These are phyloP conservation scores for Solea solea DNA, from an alignment of 2,113 vertebrate genomes.

Conservation along the genomic window DNA sequence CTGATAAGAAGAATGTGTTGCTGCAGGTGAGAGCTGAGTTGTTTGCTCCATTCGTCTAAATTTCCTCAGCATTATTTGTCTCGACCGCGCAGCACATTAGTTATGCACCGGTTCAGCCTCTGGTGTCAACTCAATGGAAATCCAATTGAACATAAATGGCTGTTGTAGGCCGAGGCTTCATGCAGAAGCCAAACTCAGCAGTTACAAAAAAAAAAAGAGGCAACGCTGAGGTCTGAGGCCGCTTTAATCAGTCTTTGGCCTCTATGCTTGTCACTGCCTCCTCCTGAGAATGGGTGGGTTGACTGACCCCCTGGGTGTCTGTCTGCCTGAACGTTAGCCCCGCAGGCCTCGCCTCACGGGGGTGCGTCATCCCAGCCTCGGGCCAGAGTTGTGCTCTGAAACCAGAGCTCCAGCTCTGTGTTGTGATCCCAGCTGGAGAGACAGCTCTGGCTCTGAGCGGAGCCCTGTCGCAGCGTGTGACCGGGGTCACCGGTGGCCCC, in stretches of 20 bases:
- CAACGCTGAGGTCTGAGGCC: slow-evolving; percentile 52
- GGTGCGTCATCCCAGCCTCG: slow-evolving; percentile 62
- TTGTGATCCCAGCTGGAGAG: slow-evolving; percentile 83
- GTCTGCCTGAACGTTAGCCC: slow-evolving; percentile 76
- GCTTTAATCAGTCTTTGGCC: slow-evolving; percentile 62
- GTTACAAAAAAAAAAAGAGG: slow-evolving; percentile 39
- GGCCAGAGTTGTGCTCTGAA: slow-evolving; percentile 73
- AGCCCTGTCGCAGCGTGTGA: slow-evolving; percentile 69
- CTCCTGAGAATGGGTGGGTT: slow-evolving; percentile 62
- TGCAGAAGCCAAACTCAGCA: slow-evolving; percentile 52
- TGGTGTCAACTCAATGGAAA: slow-evolving; percentile 45
- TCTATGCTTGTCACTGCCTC: slow-evolving; percentile 60
- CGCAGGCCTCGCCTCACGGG: slow-evolving; percentile 62
- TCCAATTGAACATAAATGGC: slow-evolving; percentile 53
- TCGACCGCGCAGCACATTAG: slow-evolving; percentile 46
- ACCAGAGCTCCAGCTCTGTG: slow-evolving; percentile 74
- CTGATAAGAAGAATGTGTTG: slow-evolving; percentile 61
- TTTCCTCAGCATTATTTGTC: slow-evolving; percentile 50
- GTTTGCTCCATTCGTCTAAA: slow-evolving; percentile 57
- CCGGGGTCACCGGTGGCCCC: slow-evolving; percentile 72
- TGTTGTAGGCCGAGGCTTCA: slow-evolving; percentile 40
- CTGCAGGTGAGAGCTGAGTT: slow-evolving; percentile 60
- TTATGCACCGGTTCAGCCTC: slow-evolving; percentile 54
- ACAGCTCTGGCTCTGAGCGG: slow-evolving; percentile 66
- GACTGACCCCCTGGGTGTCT: slow-evolving; percentile 63